phyloP scores from a whole-genome alignment of 2,113 vertebrate species.

The Ammodytes marinus region DNA sequence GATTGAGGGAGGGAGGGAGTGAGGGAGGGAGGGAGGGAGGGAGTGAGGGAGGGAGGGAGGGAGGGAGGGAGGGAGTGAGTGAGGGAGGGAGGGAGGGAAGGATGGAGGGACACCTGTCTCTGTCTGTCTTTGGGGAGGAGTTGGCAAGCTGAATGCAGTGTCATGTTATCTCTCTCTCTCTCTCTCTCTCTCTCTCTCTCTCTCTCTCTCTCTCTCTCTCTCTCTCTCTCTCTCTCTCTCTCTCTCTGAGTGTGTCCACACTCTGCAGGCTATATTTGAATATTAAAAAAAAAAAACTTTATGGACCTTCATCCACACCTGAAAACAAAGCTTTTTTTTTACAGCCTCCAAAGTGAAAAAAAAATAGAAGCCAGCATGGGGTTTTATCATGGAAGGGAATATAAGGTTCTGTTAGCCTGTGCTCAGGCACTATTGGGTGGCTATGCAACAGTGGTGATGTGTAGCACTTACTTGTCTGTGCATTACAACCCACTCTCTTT shows the following conservation, averaged over 20 bases:
- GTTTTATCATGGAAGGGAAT: background rate
- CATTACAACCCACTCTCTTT: background rate
- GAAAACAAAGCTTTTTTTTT: background rate
- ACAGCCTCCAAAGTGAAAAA: background rate
- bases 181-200: no score
- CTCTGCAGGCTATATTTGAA: constrained; percentile 13
- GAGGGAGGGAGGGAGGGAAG: background rate
- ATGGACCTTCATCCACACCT: constrained; percentile 20
- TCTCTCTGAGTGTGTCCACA: constrained; percentile 21
- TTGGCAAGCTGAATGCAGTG: constrained; percentile 61
- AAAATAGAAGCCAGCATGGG: background rate
- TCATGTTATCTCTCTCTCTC: constrained; percentile 67
- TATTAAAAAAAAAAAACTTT: no score
- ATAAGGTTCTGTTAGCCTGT: background rate
- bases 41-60: constrained; percentile 33
- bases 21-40: background rate
- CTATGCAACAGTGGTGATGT: background rate
- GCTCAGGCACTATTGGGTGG: background rate
- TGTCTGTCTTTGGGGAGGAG: constrained; percentile 67
- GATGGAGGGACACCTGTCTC: constrained; percentile 74
- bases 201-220: no score
- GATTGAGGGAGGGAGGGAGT: no score
- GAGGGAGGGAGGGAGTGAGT: no score
- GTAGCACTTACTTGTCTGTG: background rate
- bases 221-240: no score